Conservation (phyloP, 2,888 invertebrate species). For the Corythucha ciliata region DNA sequence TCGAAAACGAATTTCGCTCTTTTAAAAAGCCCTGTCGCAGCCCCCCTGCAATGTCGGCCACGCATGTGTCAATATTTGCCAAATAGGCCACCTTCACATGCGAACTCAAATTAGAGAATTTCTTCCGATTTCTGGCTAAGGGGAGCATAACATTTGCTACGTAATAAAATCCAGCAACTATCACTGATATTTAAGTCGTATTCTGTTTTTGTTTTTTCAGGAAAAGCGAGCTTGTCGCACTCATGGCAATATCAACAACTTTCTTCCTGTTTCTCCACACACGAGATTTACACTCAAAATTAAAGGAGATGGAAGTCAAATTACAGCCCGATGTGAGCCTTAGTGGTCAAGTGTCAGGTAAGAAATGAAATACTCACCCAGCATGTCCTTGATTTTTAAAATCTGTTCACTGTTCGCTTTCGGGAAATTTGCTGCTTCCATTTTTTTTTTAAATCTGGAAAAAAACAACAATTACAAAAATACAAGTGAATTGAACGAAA, state of each 20-base stretch:
- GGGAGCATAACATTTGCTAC: too few relatives aligned
- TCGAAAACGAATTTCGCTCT: too few relatives aligned
- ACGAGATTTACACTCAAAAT: slow-evolving; percentile 66
- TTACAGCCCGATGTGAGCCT: slow-evolving; percentile 55
- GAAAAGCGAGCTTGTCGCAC: slow-evolving; percentile 72
- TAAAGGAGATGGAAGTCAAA: slow-evolving; percentile 69
- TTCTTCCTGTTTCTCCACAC: slow-evolving; percentile 78
- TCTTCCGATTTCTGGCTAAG: too few relatives aligned
- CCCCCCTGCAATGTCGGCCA: too few relatives aligned
- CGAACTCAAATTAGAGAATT: too few relatives aligned
- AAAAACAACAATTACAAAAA: background rate
- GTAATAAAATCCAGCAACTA: too few relatives aligned
- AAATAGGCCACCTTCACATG: too few relatives aligned
- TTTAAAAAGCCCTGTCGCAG: too few relatives aligned
- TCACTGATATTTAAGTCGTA: too few relatives aligned
- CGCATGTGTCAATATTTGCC: too few relatives aligned
- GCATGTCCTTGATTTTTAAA: slow-evolving; percentile 9
- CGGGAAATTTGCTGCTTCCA: background rate
- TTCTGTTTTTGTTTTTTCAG: slow-evolving; percentile 47
- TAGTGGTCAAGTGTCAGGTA: slow-evolving; percentile 46
- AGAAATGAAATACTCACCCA: slow-evolving; percentile 30
- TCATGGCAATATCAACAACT: slow-evolving; percentile 72
- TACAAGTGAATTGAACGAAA: too few relatives aligned
- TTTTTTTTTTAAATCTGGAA: background rate
- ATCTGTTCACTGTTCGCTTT: slow-evolving; percentile 17